Evolutionary conservation across 2,888 invertebrate genomes (phyloP).

Genomic region (Coenonympha arcania): DNA sequence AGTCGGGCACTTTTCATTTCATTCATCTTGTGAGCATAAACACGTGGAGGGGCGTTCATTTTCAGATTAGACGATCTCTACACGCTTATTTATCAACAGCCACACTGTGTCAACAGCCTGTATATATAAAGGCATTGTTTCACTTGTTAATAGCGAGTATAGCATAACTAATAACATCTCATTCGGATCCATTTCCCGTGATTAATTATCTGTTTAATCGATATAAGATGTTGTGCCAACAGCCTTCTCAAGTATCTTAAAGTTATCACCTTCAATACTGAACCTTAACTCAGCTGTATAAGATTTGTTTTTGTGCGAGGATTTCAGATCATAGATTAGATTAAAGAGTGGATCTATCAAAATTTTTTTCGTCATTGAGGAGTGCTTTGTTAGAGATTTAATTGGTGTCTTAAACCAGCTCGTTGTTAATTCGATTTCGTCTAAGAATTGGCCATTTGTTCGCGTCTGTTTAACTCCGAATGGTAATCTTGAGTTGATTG

Average conservation of each 20-base stretch:
- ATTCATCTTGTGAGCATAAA: no score
- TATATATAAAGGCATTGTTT: conserved; percentile 50
- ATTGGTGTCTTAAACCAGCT: conserved; percentile 71
- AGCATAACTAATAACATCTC: conserved; percentile 75
- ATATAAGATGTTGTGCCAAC: conserved; percentile 75
- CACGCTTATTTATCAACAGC: conserved; percentile 12
- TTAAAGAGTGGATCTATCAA: conserved; percentile 74
- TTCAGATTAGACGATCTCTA: no score
- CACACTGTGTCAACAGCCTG: no score
- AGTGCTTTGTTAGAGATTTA: conserved; percentile 71
- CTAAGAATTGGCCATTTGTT: conserved; percentile 60
- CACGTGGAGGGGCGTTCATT: no score
- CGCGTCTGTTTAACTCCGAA: conserved; percentile 57
- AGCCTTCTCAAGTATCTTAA: conserved; percentile 58
- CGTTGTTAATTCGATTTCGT: conserved; percentile 69
- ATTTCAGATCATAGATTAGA: conserved; percentile 57
- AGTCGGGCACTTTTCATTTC: no score
- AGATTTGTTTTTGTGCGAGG: conserved; percentile 30
- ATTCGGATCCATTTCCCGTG: conserved; percentile 74
- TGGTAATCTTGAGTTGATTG: conserved; percentile 70
- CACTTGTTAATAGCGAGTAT: conserved; percentile 72
- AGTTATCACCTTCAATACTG: conserved; percentile 24
- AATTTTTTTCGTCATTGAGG: conserved; percentile 67
- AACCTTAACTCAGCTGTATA: conserved; percentile 26
- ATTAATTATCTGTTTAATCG: conserved; percentile 76